A percentile compares a stretch with the other conserved stretches of the same genome.
Evolutionary conservation across 2,113 vertebrate species (phyloP).

Genomic region (Crypturellus undulatus): DNA sequence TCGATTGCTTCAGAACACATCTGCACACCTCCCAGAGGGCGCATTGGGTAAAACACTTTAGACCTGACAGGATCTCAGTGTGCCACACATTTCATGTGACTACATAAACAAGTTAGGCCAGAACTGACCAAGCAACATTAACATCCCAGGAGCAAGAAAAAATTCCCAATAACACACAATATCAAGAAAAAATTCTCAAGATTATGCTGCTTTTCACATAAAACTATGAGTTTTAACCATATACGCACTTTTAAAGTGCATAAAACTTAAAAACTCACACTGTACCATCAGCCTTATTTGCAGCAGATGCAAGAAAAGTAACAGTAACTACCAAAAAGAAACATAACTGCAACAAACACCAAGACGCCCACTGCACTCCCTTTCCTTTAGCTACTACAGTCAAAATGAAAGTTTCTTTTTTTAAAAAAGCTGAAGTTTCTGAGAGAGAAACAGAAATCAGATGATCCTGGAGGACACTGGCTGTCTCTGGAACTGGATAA

Average conservation of each 20-base stretch:
- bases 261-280: neutral
- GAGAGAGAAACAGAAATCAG: conserved; percentile 2
- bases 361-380: neutral
- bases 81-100: neutral
- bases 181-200: neutral
- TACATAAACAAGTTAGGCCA: neutral
- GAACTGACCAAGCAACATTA: neutral
- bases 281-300: neutral
- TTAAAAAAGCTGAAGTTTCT: neutral
- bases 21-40: neutral
- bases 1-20: neutral
- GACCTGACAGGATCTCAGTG: neutral
- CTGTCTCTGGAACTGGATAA: neutral
- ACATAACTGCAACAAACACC: neutral
- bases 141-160: neutral
- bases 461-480: neutral
- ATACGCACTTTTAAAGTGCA: neutral
- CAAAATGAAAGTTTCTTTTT: neutral
- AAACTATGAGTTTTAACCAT: neutral
- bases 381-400: neutral
- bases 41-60: fast-evolving
- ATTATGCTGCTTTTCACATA: neutral
- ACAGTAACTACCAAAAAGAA: neutral
- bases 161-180: neutral
- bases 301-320: neutral